Base-by-base conservation (phyloP, 2,797 vertebrate genomes). In the Chelon auratus region DNA sequence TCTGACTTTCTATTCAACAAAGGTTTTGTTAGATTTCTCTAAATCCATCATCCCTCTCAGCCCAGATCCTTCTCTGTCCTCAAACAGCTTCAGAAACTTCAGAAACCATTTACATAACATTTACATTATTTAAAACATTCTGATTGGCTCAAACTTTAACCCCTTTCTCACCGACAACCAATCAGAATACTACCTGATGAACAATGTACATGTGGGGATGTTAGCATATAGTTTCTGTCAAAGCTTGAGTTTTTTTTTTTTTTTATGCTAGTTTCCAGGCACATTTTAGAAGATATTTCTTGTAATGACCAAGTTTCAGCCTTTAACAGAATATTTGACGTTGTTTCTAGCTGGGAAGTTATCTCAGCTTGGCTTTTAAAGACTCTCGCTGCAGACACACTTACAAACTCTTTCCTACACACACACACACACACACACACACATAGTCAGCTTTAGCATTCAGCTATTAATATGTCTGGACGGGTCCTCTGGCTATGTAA, bases 391-490 rank as follows among this genome's bases (percentile, higher is more conserved):
- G 47, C 5, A 18, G 8, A 54, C 43, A 45, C 55, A 68, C 56
- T 37, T 58, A 58, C 50, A 48, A 20, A 57, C 68, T 20, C 51
- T 54, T 51, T 48, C 59, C 48, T 22, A 45, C 56, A 36, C 75
- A 84, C 68, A 77, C 80, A 42, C 75, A 84, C 75, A 73, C 72
- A 81, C 73, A 42, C 75, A 84, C 75, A 73, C 72, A 48, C 40
- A 24, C 77, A 81, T 71, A 39, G 57, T 58, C 60, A 72, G 47
- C 51, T 58, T 68, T 66, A 55, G 56, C 75, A 26, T 62, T 72
- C 48, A 36, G 30, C 69, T 88, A 86, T 80, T 80, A 80, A 84
- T 87, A 87, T 82, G 72, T 22, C 43, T 5, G 9, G 20, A 24
- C 52, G 62, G 54, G 43, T 67, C 73, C 60, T 20, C 30, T 55